A percentile compares a stretch with the other conserved stretches of the same genome.
These are phyloP conservation scores for Mirounga angustirostris DNA, from an alignment of 2,113 vertebrate genomes.

Conservation along the genomic window DNA sequence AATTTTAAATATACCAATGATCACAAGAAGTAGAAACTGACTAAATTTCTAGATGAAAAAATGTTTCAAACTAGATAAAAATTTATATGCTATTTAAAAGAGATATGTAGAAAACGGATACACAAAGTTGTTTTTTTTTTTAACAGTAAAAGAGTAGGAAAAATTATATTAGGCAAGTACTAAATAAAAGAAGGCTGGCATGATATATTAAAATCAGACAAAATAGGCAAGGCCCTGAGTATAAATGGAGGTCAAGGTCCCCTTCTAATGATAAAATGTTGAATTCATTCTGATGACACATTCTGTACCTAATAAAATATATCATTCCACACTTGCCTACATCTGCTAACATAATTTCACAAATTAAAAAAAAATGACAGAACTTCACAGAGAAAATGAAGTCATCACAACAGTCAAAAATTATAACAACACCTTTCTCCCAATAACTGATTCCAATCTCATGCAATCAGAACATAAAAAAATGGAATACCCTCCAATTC, in stretches of 20 bases:
- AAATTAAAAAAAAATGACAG: background rate
- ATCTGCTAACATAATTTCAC: background rate
- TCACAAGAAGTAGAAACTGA: background rate
- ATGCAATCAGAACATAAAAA: background rate
- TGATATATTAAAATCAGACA: background rate
- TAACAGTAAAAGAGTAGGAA: background rate
- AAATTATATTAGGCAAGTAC: background rate
- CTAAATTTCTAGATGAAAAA: background rate
- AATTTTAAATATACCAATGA: background rate
- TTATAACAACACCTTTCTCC: background rate
- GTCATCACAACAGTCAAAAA: background rate
- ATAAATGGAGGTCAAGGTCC: background rate
- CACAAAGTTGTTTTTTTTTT: background rate
- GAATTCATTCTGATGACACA: background rate
- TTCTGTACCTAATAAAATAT: background rate
- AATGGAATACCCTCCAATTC: background rate
- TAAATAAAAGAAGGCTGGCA: background rate
- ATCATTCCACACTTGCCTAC: background rate
- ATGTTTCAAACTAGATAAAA: background rate
- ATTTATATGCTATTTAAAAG: background rate
- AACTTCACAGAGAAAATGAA: background rate
- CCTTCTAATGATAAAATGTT: background rate
- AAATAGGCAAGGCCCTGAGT: background rate
- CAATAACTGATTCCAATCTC: background rate
- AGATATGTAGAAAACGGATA: background rate